A percentile compares a stretch with the other conserved stretches of the same genome.
Evolutionary conservation across 1,140 invertebrate species (phyloP).

Genomic region (Lamellibrachia luymesi): DNA sequence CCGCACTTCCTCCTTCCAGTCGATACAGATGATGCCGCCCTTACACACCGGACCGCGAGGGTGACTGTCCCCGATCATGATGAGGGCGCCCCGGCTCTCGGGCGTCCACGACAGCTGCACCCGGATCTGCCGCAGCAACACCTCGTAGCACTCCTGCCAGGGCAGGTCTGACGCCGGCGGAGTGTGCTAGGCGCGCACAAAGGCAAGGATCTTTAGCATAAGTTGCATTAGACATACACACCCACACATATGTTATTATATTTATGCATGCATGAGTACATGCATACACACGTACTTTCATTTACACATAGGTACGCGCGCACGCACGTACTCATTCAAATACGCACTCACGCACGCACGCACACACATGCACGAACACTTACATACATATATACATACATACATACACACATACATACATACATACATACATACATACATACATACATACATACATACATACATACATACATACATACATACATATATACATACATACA

Average conservation of each 20-base stretch:
- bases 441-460: no score
- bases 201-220: background rate
- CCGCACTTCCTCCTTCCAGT: slow-evolving; percentile 40
- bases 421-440: no score
- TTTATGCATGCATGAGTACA: no score
- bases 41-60: slow-evolving; percentile 36
- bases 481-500: no score
- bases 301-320: no score
- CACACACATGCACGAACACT: no score
- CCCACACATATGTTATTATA: background rate
- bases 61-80: slow-evolving; percentile 44
- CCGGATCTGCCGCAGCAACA: slow-evolving; percentile 11
- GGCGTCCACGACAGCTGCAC: slow-evolving; percentile 31
- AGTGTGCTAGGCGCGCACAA: background rate
- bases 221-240: background rate
- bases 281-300: no score
- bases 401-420: no score
- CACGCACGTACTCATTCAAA: no score
- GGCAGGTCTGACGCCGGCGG: background rate
- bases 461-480: no score
- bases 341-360: no score
- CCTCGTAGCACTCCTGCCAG: slow-evolving; percentile 10
- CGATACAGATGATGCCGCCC: slow-evolving; percentile 32
- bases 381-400: no score
- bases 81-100: slow-evolving; percentile 38